phyloP scores from a whole-genome alignment of 2,888 invertebrate species.

The Drosophila kanekoi region DNA sequence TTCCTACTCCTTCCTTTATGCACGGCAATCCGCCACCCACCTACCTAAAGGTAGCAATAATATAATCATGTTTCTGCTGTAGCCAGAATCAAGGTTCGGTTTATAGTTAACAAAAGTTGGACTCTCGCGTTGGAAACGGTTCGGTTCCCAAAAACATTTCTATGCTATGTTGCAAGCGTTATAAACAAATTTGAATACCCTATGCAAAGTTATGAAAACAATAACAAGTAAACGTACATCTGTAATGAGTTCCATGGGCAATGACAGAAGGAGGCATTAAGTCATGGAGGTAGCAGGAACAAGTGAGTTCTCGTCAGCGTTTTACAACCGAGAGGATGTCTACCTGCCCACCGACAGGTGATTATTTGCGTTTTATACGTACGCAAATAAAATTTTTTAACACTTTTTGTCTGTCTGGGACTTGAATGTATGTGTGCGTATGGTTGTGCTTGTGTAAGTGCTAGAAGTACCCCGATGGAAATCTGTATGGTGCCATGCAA shows the following conservation, averaged over 20 bases:
- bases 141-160: neutral
- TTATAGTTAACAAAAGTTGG: no score
- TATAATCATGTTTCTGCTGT: no score
- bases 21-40: no score
- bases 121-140: no score
- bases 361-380: slow-evolving; percentile 60
- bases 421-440: neutral
- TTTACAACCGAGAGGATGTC: slow-evolving; percentile 33
- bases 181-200: slow-evolving; percentile 6
- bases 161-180: neutral
- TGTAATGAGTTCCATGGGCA: slow-evolving; percentile 2
- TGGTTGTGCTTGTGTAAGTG: neutral
- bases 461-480: neutral
- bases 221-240: slow-evolving; percentile 6
- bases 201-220: neutral
- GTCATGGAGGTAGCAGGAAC: slow-evolving; percentile 9
- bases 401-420: slow-evolving; percentile 35
- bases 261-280: neutral
- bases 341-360: slow-evolving; percentile 63
- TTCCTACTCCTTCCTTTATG: neutral
- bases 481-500: neutral
- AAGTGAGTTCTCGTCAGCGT: slow-evolving; percentile 52
- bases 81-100: no score
- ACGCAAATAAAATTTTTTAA: slow-evolving; percentile 62
- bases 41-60: no score